Evolutionary conservation across 64 coral and sea anemone species (phyloP).

Genomic region (Platygyra sinensis): DNA sequence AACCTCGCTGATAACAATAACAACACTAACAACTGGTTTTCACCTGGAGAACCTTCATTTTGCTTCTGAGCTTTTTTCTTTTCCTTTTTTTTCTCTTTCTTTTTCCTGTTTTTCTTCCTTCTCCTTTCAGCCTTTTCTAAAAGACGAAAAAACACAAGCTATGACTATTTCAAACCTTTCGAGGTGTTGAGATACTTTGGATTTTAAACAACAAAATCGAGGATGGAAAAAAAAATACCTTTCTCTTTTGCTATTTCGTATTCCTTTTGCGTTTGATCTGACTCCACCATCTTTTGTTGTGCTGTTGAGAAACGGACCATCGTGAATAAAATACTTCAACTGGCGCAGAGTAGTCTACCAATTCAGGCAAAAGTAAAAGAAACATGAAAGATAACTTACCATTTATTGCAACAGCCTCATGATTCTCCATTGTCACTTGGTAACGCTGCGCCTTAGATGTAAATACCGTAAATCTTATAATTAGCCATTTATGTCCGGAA

Average conservation of each 20-base stretch:
- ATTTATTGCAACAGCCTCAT: background rate
- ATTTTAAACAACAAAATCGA: background rate
- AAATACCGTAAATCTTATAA: background rate
- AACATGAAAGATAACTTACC: background rate
- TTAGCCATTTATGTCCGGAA: too few relatives aligned
- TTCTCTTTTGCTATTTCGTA: background rate
- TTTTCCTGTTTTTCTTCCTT: background rate
- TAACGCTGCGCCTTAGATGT: background rate
- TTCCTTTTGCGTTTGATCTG: background rate
- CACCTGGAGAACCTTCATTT: background rate
- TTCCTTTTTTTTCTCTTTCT: constrained; percentile 6
- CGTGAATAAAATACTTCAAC: background rate
- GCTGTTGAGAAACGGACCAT: background rate
- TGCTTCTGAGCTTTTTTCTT: background rate
- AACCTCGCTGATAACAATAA: background rate
- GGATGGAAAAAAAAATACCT: background rate
- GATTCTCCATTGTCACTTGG: background rate
- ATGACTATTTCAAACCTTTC: background rate
- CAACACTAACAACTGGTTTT: background rate
- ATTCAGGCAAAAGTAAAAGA: background rate
- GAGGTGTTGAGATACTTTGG: background rate
- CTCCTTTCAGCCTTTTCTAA: background rate
- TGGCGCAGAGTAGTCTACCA: too few relatives aligned
- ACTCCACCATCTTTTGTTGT: background rate
- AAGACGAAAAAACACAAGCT: background rate